Evolutionary conservation across 2,888 invertebrate species (phyloP), one percentile per base, ranked within the genome.

Genomic region (Drosophila mercatorum): DNA sequence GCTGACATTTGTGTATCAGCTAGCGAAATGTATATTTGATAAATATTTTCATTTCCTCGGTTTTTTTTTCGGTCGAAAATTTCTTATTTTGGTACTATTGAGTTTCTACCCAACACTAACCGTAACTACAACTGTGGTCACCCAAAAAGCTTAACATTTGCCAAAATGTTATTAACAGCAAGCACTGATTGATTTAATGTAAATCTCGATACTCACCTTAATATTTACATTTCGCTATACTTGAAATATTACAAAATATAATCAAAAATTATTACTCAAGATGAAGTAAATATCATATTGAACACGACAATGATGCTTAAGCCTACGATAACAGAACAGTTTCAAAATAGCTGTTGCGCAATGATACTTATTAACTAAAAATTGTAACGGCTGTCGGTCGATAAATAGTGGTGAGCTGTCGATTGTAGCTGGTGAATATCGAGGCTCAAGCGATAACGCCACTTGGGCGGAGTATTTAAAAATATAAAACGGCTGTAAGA

Each of bases 21-120:
- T 49, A 38, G 40, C 61, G 59, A 59, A 62, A 55, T 57, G 17
- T 53, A 34, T 14, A 47, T 17, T 66, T 62, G 22, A 51, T 26
- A 41, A 46, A 2, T 49, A 36, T 66, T 60, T 44, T 43, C 72
- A 68, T 68, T 51, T 65, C 46, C 46, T 53, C 36, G 2, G 5
- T n/a, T 31, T 56, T 58, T 64, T 62, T 64, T 62, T 14, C 51
- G 26, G 60, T 40, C 46, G 52, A 65, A 68, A 68, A 59, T 58
- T 58, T 40, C 63, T 67, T 74, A 47, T 55, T 61, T 41, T 47
- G 64, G 31, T 55, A 38, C 36, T 67, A 28, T 49, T 49, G 22
- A 43, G 36, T 38, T 41, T 59, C 47, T 67, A 56, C 36, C 41
- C 55, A 67, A 70, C 71, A 70, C 56, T 14, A 43, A 8, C 10